A percentile compares a stretch with the other conserved stretches of the same genome.
Evolutionary conservation across 2,888 invertebrate genomes (phyloP).

Genomic region (Conistra vaccinii): DNA sequence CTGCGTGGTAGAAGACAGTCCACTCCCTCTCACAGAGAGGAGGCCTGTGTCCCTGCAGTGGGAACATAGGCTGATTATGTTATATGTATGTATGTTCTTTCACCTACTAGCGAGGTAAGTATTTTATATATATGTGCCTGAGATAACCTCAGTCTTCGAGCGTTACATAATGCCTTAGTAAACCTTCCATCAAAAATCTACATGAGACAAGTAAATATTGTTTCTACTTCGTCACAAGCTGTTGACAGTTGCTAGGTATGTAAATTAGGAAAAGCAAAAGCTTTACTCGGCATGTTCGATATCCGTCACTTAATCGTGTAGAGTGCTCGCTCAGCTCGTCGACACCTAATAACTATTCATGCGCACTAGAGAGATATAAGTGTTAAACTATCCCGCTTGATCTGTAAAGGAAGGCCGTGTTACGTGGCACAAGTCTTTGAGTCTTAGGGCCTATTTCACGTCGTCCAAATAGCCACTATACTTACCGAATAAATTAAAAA

Average conservation of each 20-base stretch:
- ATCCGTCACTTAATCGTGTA: background rate
- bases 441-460: too few species aligned
- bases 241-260: background rate
- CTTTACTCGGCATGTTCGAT: background rate
- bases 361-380: background rate
- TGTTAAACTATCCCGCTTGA: background rate
- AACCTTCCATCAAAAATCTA: background rate
- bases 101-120: too few species aligned
- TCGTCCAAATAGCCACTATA: too few species aligned
- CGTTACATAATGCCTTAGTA: background rate
- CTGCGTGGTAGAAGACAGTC: too few species aligned
- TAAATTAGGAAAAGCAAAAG: background rate
- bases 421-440: background rate
- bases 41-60: too few species aligned
- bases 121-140: slow-evolving; percentile 5
- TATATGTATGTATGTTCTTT: too few species aligned
- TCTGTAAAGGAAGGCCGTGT: background rate
- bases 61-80: too few species aligned
- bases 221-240: background rate
- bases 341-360: slow-evolving; percentile 18
- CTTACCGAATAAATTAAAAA: too few species aligned
- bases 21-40: too few species aligned
- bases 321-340: slow-evolving; percentile 3
- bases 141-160: background rate
- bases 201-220: slow-evolving; percentile 26